These are phyloP conservation scores for Pogonocherus hispidulus DNA, from an alignment of 2,888 invertebrate genomes.

Conservation along the genomic window DNA sequence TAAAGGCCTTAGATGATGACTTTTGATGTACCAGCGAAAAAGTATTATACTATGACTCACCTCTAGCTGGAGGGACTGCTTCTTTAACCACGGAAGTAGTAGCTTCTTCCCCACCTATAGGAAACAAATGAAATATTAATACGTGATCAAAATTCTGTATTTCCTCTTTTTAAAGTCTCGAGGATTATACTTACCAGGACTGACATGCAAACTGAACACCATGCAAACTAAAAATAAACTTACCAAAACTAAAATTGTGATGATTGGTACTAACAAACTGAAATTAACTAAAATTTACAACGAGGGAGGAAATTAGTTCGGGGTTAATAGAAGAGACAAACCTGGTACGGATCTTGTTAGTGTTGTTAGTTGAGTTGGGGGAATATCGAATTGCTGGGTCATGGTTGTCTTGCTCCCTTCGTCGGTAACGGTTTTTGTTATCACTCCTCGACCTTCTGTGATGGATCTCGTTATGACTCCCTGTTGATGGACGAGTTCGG, in stretches of 20 bases:
- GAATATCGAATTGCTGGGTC: constrained; percentile 61
- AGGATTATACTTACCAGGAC: constrained; percentile 46
- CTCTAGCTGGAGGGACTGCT: constrained; percentile 34
- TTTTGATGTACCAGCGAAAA: too few relatives aligned
- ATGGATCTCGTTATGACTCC: constrained; percentile 54
- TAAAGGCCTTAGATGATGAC: too few relatives aligned
- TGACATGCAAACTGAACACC: constrained; percentile 46
- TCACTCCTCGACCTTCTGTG: constrained; percentile 52
- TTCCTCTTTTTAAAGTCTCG: constrained; percentile 11
- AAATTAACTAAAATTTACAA: constrained; percentile 38
- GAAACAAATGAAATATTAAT: constrained; percentile 34
- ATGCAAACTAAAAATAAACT: constrained; percentile 55
- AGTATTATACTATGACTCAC: constrained; percentile 18
- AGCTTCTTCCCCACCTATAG: constrained; percentile 50
- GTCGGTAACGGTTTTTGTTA: constrained; percentile 58
- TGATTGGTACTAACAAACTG: constrained; percentile 22
- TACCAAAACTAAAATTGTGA: constrained; percentile 48
- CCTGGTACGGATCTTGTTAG: constrained; percentile 57
- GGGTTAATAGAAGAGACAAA: constrained; percentile 52
- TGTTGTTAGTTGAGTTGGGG: constrained; percentile 55
- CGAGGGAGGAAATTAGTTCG: constrained; percentile 17
- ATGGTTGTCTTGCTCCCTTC: constrained; percentile 61
- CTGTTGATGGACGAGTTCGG: constrained; percentile 48
- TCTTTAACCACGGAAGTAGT: constrained; percentile 40
- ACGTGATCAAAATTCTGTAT: neutral